Conservation (phyloP, 2,797 vertebrate genomes). For the Rhynchotus rufescens region DNA sequence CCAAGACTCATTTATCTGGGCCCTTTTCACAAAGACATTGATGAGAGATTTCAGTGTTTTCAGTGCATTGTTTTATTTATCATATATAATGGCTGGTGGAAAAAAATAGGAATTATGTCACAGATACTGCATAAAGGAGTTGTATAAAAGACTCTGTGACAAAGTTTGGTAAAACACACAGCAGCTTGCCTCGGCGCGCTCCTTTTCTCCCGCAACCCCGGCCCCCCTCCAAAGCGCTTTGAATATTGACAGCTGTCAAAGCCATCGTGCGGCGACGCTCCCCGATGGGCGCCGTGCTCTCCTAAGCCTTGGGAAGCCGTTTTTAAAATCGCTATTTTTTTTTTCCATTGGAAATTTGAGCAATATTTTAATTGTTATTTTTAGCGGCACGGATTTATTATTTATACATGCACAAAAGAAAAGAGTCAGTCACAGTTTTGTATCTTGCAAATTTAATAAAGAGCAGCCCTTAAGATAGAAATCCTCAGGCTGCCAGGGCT, state of each 20-base stretch:
- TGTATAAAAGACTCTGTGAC: conserved; percentile 75
- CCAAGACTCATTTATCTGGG: conserved; percentile 96
- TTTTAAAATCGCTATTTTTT: conserved; percentile 22
- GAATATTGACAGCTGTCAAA: conserved; percentile 54
- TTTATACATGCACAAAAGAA: conserved; percentile 80
- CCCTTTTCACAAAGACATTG: conserved; percentile 98
- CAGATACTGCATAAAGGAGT: conserved; percentile 78
- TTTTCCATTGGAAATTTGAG: conserved; percentile 56
- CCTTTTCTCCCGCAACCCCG: not conserved
- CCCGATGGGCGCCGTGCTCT: not conserved
- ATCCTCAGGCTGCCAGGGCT: conserved; percentile 81
- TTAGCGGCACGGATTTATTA: conserved; percentile 74
- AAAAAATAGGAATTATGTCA: conserved; percentile 82
- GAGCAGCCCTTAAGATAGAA: conserved; percentile 84
- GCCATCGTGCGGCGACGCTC: conserved; percentile 5
- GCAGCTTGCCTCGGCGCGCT: not conserved
- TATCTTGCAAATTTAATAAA: conserved; percentile 86
- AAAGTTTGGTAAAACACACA: conserved; percentile 75
- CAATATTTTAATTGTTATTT: conserved; percentile 81
- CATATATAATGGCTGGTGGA: conserved; percentile 82
- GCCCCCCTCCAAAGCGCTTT: not conserved
- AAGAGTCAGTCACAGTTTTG: conserved; percentile 84
- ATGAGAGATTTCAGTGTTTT: conserved; percentile 94
- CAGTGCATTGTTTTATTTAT: conserved; percentile 87
- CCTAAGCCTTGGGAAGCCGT: not conserved